Evolutionary conservation across 1,140 invertebrate species (phyloP), one percentile per base, ranked within the genome.

Genomic region (Drosophila pectinifera): DNA sequence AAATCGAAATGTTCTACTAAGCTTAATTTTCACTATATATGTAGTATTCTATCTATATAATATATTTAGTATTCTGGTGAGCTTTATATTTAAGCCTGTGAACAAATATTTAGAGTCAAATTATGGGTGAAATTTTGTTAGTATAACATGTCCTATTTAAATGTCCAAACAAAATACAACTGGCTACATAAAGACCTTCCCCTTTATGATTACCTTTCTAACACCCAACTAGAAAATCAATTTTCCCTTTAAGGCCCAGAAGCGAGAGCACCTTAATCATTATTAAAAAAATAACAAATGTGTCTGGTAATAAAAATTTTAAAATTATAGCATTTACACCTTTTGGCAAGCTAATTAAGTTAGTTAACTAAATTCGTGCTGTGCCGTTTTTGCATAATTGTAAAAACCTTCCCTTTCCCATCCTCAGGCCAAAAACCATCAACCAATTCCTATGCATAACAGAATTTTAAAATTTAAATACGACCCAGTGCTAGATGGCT

Each of bases 381-480:
- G 4, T 7, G 7, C 13, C 18, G 28, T 22, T 36, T 46, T 56
- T 18, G 31, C 49, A 56, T 70, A 70, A 69, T 56, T 70, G 42
- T 34, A 34, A 20, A 20, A 56, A 70, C 26, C 42, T 70, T 49
- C 10, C 13, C 59, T 48, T 70, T 49, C 10, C 13, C 59, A 51
- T 5, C 11, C 20, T 16, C 3, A 41, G 14, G n/a, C 1, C 6
- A 20, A 31, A 39, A 57, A 57, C 42, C 34, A 46, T 24, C 5
- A 13, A 5, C 16, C 68, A 48, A 70, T 70, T 70, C 42, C 42
- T 70, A 70, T 69, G 64, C 65, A 70, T 57, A 48, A 10, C 14
- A 36, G 18, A n/a, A 48, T 22, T 53, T 53, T 70, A 48, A 70
- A 70, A 70, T 70, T 70, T 57, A 70, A 70, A 57, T 28, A 48